Percentiles rank a stretch among this genome's conserved stretches.
Evolutionary conservation across 2,113 vertebrate genomes (phyloP).

Genomic region (Melanocharis versteri): DNA sequence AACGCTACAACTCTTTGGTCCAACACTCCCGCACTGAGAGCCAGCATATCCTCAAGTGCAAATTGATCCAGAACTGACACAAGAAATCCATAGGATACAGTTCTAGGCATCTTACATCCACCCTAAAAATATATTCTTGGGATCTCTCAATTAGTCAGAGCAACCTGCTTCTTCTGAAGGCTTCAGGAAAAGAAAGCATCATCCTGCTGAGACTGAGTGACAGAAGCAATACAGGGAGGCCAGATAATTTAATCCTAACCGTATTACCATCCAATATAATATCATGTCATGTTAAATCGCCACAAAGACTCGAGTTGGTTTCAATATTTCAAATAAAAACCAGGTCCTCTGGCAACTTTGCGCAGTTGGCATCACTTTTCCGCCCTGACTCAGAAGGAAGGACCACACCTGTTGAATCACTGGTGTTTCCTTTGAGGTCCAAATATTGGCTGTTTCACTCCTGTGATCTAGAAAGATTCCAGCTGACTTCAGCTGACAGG

Average conservation of each 20-base stretch:
- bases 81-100: background rate
- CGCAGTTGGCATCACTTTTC: background rate
- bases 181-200: background rate
- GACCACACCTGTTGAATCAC: conserved; percentile 42
- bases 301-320: background rate
- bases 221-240: conserved; percentile 3
- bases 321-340: background rate
- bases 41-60: background rate
- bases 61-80: background rate
- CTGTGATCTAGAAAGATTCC: background rate
- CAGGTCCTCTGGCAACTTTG: background rate
- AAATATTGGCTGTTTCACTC: background rate
- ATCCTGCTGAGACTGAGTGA: background rate
- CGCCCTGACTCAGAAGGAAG: conserved; percentile 34
- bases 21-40: background rate
- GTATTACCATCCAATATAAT: background rate
- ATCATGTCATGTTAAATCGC: background rate
- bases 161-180: background rate
- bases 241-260: background rate
- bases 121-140: background rate
- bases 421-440: background rate
- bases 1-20: background rate
- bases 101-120: background rate
- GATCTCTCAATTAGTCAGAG: background rate
- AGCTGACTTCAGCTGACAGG: background rate